Base-by-base conservation (phyloP, 2,888 invertebrate species). In the Nezara viridula region DNA sequence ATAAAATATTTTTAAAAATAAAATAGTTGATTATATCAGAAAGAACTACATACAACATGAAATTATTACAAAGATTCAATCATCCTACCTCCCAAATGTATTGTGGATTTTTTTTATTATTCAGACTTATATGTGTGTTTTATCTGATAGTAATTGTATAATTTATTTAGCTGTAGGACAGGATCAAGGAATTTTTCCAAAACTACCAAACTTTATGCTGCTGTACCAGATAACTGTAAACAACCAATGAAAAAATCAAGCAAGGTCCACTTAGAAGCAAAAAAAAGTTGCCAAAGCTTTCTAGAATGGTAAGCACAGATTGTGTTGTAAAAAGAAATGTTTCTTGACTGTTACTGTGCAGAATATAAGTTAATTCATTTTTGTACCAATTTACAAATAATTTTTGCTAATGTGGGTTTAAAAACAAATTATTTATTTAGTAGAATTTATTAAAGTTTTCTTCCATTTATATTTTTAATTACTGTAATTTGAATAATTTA, bases 1-100 rank as follows among this genome's bases (percentile, higher is more conserved):
- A n/a, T 24, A 16, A 24, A 44, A 81, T 24, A 81, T n/a, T 40
- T 24, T 40, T 40, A 44, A 37, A 81, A 1, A 24, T 19, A 81
- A 81, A 81, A 40, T 81, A 24, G 81, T 81, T 81, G 44, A 73
- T 73, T 73, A 37, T 21, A 44, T 81, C n/a, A n/a, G n/a, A 14
- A 81, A 47, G 44, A 40, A 47, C 44, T 81, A 44, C 14, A n/a
- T 47, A 21, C 2, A 81, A 24, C 24, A 47, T 47, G 44, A 81
- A 21, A 47, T 9, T 14, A 44, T 47, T 81, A 21, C 10, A n/a
- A 81, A 81, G 44, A 81, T 81, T 47, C 5, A 12, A n/a, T 1
- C 21, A 24, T 44, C 40, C 81, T 81, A 81, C 21, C 81, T 81
- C 81, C 24, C n/a, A n/a, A 44, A 81, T 81, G 81, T 81, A 81